Conservation (phyloP, 2,797 vertebrate species). For the Typhlichthys eigenmanni region DNA sequence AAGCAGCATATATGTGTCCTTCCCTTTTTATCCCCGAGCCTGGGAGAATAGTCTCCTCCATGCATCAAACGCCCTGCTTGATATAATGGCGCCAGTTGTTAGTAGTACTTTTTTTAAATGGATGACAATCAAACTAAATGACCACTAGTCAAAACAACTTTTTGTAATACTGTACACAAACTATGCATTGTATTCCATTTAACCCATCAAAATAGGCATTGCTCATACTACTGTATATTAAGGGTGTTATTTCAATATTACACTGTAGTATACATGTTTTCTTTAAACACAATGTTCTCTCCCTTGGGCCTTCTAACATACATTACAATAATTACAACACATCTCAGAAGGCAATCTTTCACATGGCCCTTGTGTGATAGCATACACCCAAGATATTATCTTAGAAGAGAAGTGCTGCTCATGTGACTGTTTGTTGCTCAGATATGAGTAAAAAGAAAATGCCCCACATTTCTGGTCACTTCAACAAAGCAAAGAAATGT, state of each 20-base stretch:
- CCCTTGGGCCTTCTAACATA: constrained; percentile 30
- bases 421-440: constrained; percentile 71
- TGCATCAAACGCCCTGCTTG: too few relatives aligned
- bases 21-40: constrained; percentile 13
- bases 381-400: constrained; percentile 55
- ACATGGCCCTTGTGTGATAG: constrained; percentile 56
- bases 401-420: constrained; percentile 54
- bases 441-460: constrained; percentile 35
- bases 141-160: too few relatives aligned
- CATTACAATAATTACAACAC: constrained; percentile 31
- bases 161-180: neutral
- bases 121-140: too few relatives aligned
- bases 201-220: neutral
- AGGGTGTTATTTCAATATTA: neutral
- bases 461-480: constrained; percentile 41
- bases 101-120: too few relatives aligned
- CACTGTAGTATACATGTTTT: neutral
- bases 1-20: constrained; percentile 33
- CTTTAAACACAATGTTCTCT: constrained; percentile 44
- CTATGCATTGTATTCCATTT: neutral
- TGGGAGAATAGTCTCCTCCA: constrained; percentile 26
- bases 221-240: neutral
- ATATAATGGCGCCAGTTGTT: too few relatives aligned
- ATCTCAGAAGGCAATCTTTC: constrained; percentile 71
- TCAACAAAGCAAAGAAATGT: constrained; percentile 19